Base-by-base conservation (phyloP, 2,797 vertebrate species). In the Darevskia nairensis region DNA sequence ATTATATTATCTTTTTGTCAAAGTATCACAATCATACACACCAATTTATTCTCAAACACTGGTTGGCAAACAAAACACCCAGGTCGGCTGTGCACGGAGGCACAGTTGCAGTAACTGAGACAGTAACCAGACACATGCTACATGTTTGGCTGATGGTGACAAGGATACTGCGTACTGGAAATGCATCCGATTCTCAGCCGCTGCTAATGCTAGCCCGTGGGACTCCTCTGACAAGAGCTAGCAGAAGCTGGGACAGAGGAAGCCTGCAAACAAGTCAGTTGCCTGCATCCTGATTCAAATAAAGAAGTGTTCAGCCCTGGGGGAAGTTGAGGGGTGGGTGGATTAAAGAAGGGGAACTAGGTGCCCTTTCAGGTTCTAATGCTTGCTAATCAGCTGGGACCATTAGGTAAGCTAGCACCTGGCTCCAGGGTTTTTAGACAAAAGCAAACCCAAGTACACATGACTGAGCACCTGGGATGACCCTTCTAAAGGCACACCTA, bases 31-130 rank as follows among this genome's bases (percentile, higher is more conserved):
- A 19, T 86, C 86, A 79, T 32, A 93, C 55, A 66, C 90, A 87
- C 80, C 75, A 41, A 76, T 95, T 94, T 94, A 92, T 94, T 94
- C 89, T 35, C 0, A 75, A 84, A 0, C 71, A 79, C 2, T 61
- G 87, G 15, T 84, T 80, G 55, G n/a, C 11, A 74, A 50, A 84
- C 83, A 83, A 50, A 32, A 4, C 89, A 89, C 89, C 92, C 39
- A 0, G 84, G 84, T 86, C 85, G 80, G 69, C 80, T 39, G 71
- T 71, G 89, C 41, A 71, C 80, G n/a, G 46, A 64, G 88, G 84
- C 35, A 61, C 0, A 0, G 13, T 68, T 21, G 86, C 89, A 79
- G 71, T 85, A 61, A 76, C 81, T 0, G 0, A 55, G 59, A 50
- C 35, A 88, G 75, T 21, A 92, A 83, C 23, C 0, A 83, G 81